Conservation (phyloP, 2,888 invertebrate species). For the Tetropium fuscum region DNA sequence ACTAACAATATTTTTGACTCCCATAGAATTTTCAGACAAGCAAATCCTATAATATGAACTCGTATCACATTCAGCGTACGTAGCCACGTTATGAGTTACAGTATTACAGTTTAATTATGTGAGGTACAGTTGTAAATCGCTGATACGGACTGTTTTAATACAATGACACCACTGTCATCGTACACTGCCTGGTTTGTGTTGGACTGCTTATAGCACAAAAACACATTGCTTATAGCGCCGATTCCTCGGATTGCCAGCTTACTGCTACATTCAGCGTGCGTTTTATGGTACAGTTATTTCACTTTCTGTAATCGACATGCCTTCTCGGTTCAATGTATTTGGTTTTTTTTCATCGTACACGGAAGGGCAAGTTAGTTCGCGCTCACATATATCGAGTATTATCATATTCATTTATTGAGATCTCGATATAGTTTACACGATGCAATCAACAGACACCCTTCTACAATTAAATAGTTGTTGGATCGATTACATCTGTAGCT, state of each 20-base stretch:
- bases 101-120: slow-evolving; percentile 2
- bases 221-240: too few relatives aligned
- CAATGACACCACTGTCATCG: slow-evolving; percentile 38
- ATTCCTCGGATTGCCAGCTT: slow-evolving; percentile 30
- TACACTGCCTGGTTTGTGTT: slow-evolving; percentile 22
- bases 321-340: slow-evolving; percentile 1
- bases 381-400: not conserved
- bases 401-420: slow-evolving; percentile 1
- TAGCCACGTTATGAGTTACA: not conserved
- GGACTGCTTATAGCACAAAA: slow-evolving; percentile 36
- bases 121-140: slow-evolving; percentile 4
- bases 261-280: slow-evolving; percentile 32
- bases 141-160: slow-evolving; percentile 16
- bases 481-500: too few relatives aligned
- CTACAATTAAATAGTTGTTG: too few relatives aligned
- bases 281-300: slow-evolving; percentile 38
- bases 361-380: not conserved
- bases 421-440: too few relatives aligned
- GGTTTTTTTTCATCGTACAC: slow-evolving; percentile 2
- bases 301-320: slow-evolving; percentile 31
- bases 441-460: too few relatives aligned
- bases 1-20: too few relatives aligned
- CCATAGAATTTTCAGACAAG: too few relatives aligned
- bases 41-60: too few relatives aligned
- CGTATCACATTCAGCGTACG: not conserved